Conservation (phyloP, 2,888 invertebrate genomes). For the Apamea monoglypha region DNA sequence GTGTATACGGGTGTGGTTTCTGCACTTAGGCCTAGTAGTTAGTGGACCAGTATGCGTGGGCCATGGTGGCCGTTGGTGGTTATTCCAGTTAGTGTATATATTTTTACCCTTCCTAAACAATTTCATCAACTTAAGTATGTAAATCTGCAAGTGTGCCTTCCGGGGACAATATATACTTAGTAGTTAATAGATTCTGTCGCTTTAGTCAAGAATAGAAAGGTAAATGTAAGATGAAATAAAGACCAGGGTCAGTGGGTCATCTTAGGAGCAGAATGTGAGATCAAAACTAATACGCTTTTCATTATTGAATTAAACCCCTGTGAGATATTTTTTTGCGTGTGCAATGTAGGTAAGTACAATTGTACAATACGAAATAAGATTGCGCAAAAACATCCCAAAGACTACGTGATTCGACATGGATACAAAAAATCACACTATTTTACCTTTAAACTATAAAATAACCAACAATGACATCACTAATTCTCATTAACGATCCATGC, state of each 20-base stretch:
- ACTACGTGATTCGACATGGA: constrained; percentile 45
- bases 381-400: constrained; percentile 32
- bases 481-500: constrained; percentile 69
- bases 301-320: background rate
- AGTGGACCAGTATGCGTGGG: no score
- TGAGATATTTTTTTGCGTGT: background rate
- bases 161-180: no score
- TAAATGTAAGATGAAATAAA: no score
- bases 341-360: background rate
- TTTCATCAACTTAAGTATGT: background rate
- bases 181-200: background rate
- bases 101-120: background rate
- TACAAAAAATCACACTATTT: constrained; percentile 42
- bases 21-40: no score
- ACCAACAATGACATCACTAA: constrained; percentile 65
- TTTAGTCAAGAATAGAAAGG: no score
- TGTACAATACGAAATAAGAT: constrained; percentile 1
- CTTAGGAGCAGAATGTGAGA: background rate
- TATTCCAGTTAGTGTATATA: background rate
- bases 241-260: no score
- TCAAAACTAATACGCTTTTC: background rate
- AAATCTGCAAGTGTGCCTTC: background rate
- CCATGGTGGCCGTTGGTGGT: no score
- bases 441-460: constrained; percentile 66
- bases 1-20: no score